phyloP scores from a whole-genome alignment of 2,797 vertebrate species.

The Accipiter minullus region DNA sequence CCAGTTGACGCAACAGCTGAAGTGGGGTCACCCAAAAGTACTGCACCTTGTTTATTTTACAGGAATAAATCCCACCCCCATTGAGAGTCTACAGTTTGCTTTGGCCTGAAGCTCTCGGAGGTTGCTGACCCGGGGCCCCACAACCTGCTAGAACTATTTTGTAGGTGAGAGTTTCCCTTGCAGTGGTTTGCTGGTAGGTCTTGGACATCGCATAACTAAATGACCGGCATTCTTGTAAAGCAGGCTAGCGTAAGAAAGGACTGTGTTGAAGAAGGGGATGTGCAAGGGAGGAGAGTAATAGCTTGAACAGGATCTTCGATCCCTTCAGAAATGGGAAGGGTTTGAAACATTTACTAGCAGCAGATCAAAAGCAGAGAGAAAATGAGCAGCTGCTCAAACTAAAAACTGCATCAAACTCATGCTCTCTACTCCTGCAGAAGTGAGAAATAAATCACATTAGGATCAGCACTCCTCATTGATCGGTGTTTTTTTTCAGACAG shows the following conservation, averaged over 20 bases:
- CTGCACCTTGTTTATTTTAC: background rate
- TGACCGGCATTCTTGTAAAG: fast-evolving
- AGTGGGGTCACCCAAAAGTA: background rate
- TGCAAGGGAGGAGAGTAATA: background rate
- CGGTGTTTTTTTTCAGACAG: background rate
- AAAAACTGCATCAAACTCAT: conserved; percentile 28
- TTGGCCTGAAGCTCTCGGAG: background rate
- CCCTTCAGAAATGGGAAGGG: background rate
- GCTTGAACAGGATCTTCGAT: background rate
- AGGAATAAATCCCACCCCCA: background rate
- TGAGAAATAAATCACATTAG: conserved; percentile 1
- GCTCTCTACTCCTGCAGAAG: background rate
- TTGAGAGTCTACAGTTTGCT: background rate
- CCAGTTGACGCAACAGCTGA: background rate
- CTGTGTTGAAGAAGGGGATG: background rate
- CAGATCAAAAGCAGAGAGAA: conserved; percentile 46
- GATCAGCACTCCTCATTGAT: background rate
- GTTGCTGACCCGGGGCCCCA: background rate
- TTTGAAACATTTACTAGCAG: background rate
- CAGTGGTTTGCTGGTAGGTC: background rate
- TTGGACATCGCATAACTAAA: background rate
- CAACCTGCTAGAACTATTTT: background rate
- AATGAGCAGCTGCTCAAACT: conserved; percentile 42
- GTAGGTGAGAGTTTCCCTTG: background rate
- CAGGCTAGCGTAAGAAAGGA: background rate